These are phyloP conservation scores for Ciconia maguari DNA, from an alignment of 2,113 vertebrate genomes.

Conservation along the genomic window DNA sequence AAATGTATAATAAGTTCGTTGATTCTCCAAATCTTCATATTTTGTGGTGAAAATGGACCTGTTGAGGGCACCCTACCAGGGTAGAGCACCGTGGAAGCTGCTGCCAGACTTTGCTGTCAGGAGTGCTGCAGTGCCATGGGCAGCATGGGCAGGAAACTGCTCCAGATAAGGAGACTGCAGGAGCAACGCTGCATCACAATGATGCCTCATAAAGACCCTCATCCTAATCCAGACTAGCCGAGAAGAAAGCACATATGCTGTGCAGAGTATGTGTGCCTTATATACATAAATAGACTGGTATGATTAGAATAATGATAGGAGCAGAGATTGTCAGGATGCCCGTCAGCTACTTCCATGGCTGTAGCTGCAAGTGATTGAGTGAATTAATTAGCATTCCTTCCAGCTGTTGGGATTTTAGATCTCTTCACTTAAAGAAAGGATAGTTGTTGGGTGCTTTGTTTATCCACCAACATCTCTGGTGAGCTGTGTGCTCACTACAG, in stretches of 20 bases:
- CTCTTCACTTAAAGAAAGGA: background rate
- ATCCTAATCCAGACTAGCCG: background rate
- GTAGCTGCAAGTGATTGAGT: background rate
- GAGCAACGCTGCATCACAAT: background rate
- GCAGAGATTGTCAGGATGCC: background rate
- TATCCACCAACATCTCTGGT: background rate
- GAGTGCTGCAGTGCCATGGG: background rate
- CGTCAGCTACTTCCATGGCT: background rate
- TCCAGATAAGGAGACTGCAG: background rate
- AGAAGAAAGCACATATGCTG: background rate
- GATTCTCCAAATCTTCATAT: background rate
- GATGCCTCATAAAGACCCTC: background rate
- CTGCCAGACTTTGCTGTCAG: background rate
- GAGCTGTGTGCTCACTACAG: background rate
- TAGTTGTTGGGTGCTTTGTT: background rate
- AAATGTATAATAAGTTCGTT: background rate
- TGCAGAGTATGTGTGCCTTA: background rate
- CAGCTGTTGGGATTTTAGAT: accelerated
- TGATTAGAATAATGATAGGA: background rate
- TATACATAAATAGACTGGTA: background rate
- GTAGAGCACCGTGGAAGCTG: background rate
- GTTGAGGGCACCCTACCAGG: background rate
- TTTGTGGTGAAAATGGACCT: background rate
- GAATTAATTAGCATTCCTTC: background rate
- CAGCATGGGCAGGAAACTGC: background rate